These are phyloP conservation scores for Streptopelia turtur DNA, from an alignment of 2,797 vertebrate genomes.

Conservation along the genomic window DNA sequence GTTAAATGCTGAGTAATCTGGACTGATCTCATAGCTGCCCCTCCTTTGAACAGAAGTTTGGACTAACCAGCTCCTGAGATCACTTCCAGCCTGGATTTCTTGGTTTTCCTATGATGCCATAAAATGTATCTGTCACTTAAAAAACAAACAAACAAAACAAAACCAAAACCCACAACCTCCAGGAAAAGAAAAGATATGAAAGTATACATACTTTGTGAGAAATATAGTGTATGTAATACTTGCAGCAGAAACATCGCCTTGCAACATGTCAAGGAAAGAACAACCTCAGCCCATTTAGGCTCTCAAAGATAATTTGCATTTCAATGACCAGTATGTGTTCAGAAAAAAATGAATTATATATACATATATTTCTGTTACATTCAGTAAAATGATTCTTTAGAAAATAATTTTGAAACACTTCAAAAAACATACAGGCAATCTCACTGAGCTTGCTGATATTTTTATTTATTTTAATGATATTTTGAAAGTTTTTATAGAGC, in stretches of 20 bases:
- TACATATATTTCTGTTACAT: not conserved
- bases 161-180: no score
- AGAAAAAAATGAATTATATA: not conserved
- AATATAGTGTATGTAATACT: not conserved
- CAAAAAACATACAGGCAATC: not conserved
- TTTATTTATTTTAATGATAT: constrained; percentile 13
- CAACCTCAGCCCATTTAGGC: not conserved
- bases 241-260: not conserved
- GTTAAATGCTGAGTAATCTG: not conserved
- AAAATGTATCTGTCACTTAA: not conserved
- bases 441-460: not conserved
- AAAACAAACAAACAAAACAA: not conserved
- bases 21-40: not conserved
- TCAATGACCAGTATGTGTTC: not conserved
- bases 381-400: not conserved
- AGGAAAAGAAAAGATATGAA: not conserved
- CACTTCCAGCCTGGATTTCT: not conserved
- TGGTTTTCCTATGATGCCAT: not conserved
- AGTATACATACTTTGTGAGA: not conserved
- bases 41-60: not conserved
- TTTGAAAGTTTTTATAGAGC: not conserved
- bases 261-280: not conserved
- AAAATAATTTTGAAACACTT: not conserved
- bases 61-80: not conserved
- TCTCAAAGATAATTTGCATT: not conserved